Base-by-base conservation (phyloP, 1,140 invertebrate genomes). In the Magallana ariakensis region DNA sequence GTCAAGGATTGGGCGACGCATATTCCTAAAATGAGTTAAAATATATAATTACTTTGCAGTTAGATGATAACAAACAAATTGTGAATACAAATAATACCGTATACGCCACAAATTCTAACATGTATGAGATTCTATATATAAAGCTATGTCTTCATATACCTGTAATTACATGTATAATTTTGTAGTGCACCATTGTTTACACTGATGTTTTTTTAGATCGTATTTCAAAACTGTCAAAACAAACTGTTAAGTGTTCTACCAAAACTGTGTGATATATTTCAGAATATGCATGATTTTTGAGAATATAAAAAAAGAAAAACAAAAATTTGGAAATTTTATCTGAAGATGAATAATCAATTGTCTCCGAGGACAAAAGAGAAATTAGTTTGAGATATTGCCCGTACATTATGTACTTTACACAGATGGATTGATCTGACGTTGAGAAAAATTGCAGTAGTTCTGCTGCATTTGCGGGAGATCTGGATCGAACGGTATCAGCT, bases 1-100 rank as follows among this genome's bases (percentile, higher is more conserved):
- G 91, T 93, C 80, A 94, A 87, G 1, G 93, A 93, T 46, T 92
- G 89, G 9, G 94, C 93, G 15, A 94, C 88, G 86, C 94, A 95
- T 8, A 95, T 91, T 57, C 94, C 94, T 95, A 87, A 1, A 88
- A 89, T 84, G 56, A 53, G 46, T 57, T 9, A 62, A 46, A 55
- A 9, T 54, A 62, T n/a, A 3, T 16, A 19, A n/a, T 16, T 16
- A 5, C 19, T 16, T 62, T 46, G 33, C 58, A 62, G 19, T n/a
- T 16, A 62, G 19, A n/a, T 62, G 1, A 62, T 16, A 62, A 7
- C 19, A 16, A 62, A 16, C 58, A 62, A 62, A 7, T 62, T 62
- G 8, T 19, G 19, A 62, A 62, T 62, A 7, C 1, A 46, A 4
- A 46, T 46, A 46, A 46, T 46, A 46, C 5, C 5, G 33, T 46